Conservation (phyloP, 2,113 vertebrate species). For the Pavo muticus region DNA sequence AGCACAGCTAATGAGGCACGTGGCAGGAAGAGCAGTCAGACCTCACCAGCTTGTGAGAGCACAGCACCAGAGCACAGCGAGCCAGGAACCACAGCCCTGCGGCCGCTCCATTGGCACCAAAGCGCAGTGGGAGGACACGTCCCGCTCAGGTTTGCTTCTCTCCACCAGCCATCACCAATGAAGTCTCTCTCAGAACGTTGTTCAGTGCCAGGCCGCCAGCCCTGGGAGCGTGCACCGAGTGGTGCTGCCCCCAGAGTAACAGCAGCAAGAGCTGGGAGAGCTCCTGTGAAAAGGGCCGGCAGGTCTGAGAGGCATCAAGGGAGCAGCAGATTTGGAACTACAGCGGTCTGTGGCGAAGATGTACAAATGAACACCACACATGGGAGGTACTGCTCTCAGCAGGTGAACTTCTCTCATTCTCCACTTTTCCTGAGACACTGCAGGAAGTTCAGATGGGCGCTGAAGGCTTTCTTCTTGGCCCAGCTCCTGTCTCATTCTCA, state of each 20-base stretch:
- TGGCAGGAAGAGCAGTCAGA: neutral
- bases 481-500: neutral
- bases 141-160: neutral
- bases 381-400: neutral
- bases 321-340: neutral
- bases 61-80: rapidly evolving
- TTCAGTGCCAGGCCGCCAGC: neutral
- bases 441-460: neutral
- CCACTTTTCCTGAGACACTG: neutral
- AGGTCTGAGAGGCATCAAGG: neutral
- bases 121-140: neutral
- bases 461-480: neutral
- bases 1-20: slow-evolving; percentile 13
- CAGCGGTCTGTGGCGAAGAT: neutral
- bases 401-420: neutral
- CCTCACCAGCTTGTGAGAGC: neutral
- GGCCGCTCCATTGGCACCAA: neutral
- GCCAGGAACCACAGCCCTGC: neutral
- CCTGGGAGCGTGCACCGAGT: neutral
- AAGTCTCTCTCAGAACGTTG: rapidly evolving
- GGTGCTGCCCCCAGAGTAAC: neutral
- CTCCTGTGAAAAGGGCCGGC: neutral
- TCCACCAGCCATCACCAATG: neutral
- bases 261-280: neutral
- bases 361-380: neutral